Percentiles rank a stretch among this genome's conserved stretches.
Evolutionary conservation across 35 echinoderm and acorn worm species (phyloP).

Genomic region (Amphiura filiformis): DNA sequence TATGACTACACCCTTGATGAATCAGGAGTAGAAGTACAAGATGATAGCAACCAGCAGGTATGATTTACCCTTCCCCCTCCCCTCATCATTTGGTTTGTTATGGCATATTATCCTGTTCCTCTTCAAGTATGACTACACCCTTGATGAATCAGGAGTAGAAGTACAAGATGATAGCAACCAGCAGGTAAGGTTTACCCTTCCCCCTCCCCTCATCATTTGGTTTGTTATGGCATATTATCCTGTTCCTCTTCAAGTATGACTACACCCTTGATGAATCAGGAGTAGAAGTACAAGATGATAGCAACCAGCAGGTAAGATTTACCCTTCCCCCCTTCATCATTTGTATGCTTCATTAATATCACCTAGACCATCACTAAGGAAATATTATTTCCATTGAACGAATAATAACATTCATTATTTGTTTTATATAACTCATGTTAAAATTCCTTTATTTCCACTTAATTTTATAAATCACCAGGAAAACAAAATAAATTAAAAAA

Average conservation of each 20-base stretch:
- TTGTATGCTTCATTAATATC: no score
- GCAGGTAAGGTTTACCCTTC: constrained; percentile 84
- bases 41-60: constrained; percentile 88
- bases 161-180: constrained; percentile 53
- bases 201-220: no score
- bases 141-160: constrained; percentile 94
- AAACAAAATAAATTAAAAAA: no score
- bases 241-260: constrained; percentile 96
- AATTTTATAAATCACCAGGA: no score
- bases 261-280: constrained; percentile 92
- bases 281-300: constrained; percentile 61
- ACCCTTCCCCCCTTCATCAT: no score
- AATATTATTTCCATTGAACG: no score
- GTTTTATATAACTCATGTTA: no score
- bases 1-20: constrained; percentile 98
- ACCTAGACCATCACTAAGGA: no score
- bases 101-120: neutral
- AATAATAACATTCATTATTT: no score
- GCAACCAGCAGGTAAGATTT: constrained; percentile 82
- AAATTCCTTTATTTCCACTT: no score
- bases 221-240: constrained; percentile 72
- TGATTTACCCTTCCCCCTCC: no score
- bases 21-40: constrained; percentile 76
- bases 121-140: constrained; percentile 97
- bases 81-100: no score